phyloP scores from a whole-genome alignment of 1,140 invertebrate genomes.

The Venustaconcha ellipsiformis region DNA sequence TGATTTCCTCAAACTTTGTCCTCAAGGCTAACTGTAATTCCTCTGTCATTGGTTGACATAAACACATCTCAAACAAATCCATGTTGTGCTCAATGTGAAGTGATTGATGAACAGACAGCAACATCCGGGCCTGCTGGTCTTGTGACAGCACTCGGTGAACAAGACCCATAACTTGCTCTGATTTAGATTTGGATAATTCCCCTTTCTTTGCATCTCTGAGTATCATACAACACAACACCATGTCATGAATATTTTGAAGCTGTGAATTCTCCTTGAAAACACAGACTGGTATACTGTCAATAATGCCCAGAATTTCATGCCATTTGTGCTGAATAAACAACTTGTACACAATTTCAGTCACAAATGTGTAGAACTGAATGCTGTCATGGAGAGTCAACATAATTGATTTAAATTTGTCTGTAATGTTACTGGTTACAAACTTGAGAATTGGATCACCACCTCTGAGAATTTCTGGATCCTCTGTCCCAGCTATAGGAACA shows the following conservation, averaged over 20 bases:
- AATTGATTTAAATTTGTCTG: constrained; percentile 55
- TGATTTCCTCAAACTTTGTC: constrained; percentile 46
- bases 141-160: constrained; percentile 41
- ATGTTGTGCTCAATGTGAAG: constrained; percentile 55
- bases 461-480: constrained; percentile 54
- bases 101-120: constrained; percentile 47
- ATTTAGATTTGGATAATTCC: constrained; percentile 9
- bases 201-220: constrained; percentile 17
- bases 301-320: constrained; percentile 44
- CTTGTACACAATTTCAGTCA: constrained; percentile 49
- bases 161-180: constrained; percentile 24
- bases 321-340: constrained; percentile 51
- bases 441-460: constrained; percentile 60
- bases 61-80: constrained; percentile 55
- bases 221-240: constrained; percentile 50
- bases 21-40: constrained; percentile 35
- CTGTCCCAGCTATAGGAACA: constrained; percentile 55
- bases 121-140: constrained; percentile 45
- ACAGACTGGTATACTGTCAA: constrained; percentile 54
- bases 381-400: constrained; percentile 59
- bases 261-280: constrained; percentile 36
- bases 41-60: constrained; percentile 23
- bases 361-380: constrained; percentile 45
- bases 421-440: constrained; percentile 59
- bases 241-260: constrained; percentile 54